Evolutionary conservation across 2,888 invertebrate genomes (phyloP).

Genomic region (Andrena chrysosceles): DNA sequence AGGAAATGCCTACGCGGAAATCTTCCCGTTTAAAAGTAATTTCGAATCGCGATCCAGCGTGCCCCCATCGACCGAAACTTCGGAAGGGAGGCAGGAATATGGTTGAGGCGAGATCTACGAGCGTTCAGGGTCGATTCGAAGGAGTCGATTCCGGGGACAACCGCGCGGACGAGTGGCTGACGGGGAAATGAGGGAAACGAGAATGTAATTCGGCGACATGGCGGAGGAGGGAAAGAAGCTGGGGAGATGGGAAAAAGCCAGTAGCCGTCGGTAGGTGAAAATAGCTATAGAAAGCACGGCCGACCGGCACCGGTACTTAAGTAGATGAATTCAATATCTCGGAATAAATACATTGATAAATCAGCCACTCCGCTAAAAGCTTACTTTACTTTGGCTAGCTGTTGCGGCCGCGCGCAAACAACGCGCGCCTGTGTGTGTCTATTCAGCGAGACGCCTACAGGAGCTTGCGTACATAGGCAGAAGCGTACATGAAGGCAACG

Average conservation of each 20-base stretch:
- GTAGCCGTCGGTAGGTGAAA: constrained; percentile 69
- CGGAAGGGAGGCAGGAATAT: neutral
- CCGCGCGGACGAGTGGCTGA: constrained; percentile 5
- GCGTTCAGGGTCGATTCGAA: constrained; percentile 4
- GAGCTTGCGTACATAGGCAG: neutral
- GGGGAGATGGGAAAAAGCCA: neutral
- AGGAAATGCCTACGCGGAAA: constrained; percentile 31
- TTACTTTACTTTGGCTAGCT: constrained; percentile 83
- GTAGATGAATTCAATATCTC: constrained; percentile 85
- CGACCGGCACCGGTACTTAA: constrained; percentile 76
- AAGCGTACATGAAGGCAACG: constrained; percentile 38
- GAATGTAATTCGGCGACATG: neutral
- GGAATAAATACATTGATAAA: constrained; percentile 85
- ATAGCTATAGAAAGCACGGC: constrained; percentile 66
- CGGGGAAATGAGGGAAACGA: constrained; percentile 13
- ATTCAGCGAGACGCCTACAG: constrained; percentile 23
- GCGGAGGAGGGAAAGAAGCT: neutral
- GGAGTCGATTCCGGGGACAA: constrained; percentile 6
- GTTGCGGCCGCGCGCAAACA: constrained; percentile 78
- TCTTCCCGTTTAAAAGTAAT: constrained; percentile 47
- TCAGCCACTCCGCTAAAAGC: constrained; percentile 84
- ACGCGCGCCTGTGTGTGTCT: constrained; percentile 66
- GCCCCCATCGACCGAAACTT: constrained; percentile 23
- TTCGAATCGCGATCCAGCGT: constrained; percentile 17
- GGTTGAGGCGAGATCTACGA: constrained; percentile 3